Percentiles rank a stretch among this genome's conserved stretches.
Conservation (phyloP, 2,888 invertebrate species). For the Melanostoma scalare region DNA sequence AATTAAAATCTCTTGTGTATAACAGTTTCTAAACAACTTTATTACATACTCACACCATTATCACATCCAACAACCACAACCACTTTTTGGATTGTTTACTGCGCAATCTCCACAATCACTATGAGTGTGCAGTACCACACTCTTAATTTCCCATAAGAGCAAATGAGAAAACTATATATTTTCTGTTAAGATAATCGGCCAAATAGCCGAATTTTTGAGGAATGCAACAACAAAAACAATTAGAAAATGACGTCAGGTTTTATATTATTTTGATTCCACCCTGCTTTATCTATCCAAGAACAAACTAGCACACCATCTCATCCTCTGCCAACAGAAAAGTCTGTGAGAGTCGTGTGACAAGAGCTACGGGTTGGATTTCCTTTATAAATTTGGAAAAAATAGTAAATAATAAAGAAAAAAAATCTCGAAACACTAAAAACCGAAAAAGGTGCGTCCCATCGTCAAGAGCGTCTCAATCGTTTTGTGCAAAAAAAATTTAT, state of each 20-base stretch:
- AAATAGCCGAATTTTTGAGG: slow-evolving; percentile 19
- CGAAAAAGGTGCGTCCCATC: slow-evolving; percentile 26
- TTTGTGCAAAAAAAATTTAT: background rate
- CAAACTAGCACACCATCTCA: slow-evolving; percentile 19
- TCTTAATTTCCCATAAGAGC: slow-evolving; percentile 2
- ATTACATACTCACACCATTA: background rate
- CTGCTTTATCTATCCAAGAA: slow-evolving; percentile 1
- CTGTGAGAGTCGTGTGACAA: slow-evolving; percentile 51
- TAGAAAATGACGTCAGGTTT: slow-evolving; percentile 65
- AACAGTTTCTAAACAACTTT: background rate
- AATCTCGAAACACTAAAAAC: background rate
- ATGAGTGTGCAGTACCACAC: background rate
- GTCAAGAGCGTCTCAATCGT: background rate
- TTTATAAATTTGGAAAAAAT: slow-evolving; percentile 12
- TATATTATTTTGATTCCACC: slow-evolving; percentile 45
- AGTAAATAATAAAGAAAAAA: slow-evolving; percentile 4
- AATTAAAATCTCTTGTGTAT: background rate
- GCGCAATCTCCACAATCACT: slow-evolving; percentile 3
- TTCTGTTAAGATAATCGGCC: slow-evolving; percentile 6
- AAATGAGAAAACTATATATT: slow-evolving; percentile 23
- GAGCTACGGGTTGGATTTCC: slow-evolving; percentile 47
- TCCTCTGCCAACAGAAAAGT: slow-evolving; percentile 23
- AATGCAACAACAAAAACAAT: slow-evolving; percentile 62
- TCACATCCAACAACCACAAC: background rate
- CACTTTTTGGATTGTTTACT: background rate